Percentiles rank a stretch among this genome's conserved stretches.
Conservation (phyloP, 2,888 invertebrate genomes). For the Aelia acuminata region DNA sequence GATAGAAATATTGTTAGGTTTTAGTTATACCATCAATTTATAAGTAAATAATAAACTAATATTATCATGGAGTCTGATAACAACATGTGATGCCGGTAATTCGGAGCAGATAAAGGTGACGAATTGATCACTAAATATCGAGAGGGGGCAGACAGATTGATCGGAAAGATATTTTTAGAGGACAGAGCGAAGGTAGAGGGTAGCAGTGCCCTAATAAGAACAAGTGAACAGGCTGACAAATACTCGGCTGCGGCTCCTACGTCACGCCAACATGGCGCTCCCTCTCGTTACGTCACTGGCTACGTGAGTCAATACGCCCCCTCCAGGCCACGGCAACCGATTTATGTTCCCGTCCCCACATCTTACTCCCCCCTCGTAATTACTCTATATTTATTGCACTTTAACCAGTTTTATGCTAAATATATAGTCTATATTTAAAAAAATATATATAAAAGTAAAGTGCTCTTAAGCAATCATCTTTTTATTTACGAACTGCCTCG, state of each 20-base stretch:
- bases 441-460: too few relatives aligned
- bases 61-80: not conserved
- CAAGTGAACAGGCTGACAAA: slow-evolving; percentile 38
- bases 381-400: not conserved
- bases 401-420: not conserved
- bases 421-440: not conserved
- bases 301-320: slow-evolving; percentile 55
- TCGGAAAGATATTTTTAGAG: slow-evolving; percentile 25
- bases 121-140: not conserved
- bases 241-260: slow-evolving; percentile 54
- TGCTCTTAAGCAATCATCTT: too few relatives aligned
- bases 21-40: too few relatives aligned
- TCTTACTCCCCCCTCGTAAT: not conserved
- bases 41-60: not conserved
- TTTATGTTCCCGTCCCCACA: slow-evolving; percentile 26
- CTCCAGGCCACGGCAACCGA: not conserved
- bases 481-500: too few relatives aligned
- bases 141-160: slow-evolving; percentile 12
- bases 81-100: not conserved
- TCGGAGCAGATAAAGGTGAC: not conserved
- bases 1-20: too few relatives aligned
- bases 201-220: slow-evolving; percentile 18
- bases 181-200: not conserved
- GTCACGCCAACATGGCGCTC: slow-evolving; percentile 49
- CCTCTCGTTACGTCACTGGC: slow-evolving; percentile 11